These are phyloP conservation scores for Monoplex corrugatus DNA, from an alignment of 2,888 invertebrate genomes.

Conservation along the genomic window DNA sequence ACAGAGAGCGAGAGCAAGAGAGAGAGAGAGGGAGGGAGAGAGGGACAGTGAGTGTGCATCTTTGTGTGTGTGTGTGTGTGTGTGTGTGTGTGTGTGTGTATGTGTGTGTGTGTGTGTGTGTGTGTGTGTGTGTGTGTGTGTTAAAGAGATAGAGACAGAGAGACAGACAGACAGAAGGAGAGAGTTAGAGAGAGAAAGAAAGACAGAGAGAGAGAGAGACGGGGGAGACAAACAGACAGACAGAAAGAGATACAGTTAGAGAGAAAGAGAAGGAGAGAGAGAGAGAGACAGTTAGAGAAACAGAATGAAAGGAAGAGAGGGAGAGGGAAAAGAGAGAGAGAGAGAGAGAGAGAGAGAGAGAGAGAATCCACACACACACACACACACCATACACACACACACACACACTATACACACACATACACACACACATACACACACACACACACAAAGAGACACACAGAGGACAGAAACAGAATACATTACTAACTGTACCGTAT, in stretches of 20 bases:
- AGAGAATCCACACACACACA: too few relatives aligned
- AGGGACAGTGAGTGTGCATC: background rate
- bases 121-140: background rate
- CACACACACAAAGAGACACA: too few relatives aligned
- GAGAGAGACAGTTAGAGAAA: background rate
- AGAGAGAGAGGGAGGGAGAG: background rate
- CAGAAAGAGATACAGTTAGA: background rate
- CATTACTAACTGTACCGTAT: too few relatives aligned
- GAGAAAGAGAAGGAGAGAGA: background rate
- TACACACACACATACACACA: too few relatives aligned
- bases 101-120: slow-evolving; percentile 6
- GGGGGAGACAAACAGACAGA: background rate
- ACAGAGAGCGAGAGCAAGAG: background rate
- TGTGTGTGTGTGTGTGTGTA: slow-evolving; percentile 35
- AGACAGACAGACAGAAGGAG: too few relatives aligned
- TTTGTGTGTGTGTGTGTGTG: background rate
- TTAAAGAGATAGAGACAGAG: background rate
- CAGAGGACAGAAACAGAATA: too few relatives aligned
- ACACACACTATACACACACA: too few relatives aligned
- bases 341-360: background rate
- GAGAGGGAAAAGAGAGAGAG: background rate
- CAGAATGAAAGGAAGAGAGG: background rate
- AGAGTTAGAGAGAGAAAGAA: too few relatives aligned
- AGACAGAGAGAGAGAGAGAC: too few relatives aligned
- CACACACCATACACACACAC: too few relatives aligned